These are phyloP conservation scores for Phortica okadai DNA, from an alignment of 2,888 invertebrate species.

Conservation along the genomic window DNA sequence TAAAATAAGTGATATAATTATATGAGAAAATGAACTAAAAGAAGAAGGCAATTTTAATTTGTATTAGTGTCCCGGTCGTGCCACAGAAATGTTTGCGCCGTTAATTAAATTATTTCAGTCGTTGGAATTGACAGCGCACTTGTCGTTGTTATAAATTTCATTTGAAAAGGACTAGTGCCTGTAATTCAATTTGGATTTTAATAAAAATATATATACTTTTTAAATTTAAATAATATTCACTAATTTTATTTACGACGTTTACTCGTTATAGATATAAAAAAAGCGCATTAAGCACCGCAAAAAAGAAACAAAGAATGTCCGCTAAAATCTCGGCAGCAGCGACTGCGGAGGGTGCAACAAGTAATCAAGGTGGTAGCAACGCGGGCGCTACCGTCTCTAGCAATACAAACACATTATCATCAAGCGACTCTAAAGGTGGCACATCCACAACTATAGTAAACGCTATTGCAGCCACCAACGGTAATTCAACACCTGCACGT, in stretches of 20 bases:
- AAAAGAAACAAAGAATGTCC: conserved; percentile 52
- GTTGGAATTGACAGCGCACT: not conserved
- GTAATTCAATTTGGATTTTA: no score
- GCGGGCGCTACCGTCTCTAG: not conserved
- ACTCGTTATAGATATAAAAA: not conserved
- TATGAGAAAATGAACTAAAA: not conserved
- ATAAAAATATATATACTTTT: not conserved
- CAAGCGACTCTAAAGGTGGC: conserved; percentile 1
- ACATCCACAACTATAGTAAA: conserved; percentile 38
- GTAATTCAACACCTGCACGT: conserved; percentile 67
- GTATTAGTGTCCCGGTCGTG: no score
- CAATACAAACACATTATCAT: conserved; percentile 1
- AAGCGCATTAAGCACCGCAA: conserved; percentile 35
- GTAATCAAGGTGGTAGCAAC: not conserved
- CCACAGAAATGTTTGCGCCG: not conserved
- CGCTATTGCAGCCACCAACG: conserved; percentile 55
- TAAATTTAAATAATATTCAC: not conserved
- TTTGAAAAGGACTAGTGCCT: no score
- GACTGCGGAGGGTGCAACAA: conserved; percentile 56
- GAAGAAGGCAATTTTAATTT: not conserved
- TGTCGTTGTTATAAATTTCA: no score
- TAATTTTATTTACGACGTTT: not conserved
- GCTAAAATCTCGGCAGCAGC: conserved; percentile 48
- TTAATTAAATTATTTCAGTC: not conserved
- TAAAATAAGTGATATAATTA: not conserved